Evolutionary conservation across 2,888 invertebrate genomes (phyloP), one percentile per base, ranked within the genome.

Genomic region (Amphipyra tragopoginis): DNA sequence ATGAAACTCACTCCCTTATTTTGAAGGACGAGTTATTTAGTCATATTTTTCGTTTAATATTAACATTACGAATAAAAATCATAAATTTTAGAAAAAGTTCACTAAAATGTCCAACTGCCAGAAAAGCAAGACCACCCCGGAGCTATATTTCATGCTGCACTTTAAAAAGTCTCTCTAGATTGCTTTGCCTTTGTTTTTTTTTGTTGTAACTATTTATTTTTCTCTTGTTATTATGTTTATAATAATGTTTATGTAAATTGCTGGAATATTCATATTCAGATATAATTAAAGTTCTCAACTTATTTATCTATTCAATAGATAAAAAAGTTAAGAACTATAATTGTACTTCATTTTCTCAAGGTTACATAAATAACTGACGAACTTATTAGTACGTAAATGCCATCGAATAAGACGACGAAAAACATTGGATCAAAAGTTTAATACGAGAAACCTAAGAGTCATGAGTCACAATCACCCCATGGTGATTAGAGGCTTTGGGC

Each of bases 81-180:
- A 47, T 53, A 56, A n/a, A 56, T 67, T 48, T 40, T 40, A 5
- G 5, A 57, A 68, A 44, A 55, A 47, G 26, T 55, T 42, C 45
- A 40, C 48, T 36, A 48, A 62, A 43, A 61, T 66, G 59, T 72
- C 65, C 61, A 74, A 71, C 55, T 63, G 55, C 53, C 44, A 65
- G 65, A 62, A 70, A 62, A 66, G 64, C 66, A 78, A 69, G 72
- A 71, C 72, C 65, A 77, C 47, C 80, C 79, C 57, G 68, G 33
- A 71, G 81, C 67, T 62, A 81, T 86, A 80, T 84, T 84, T 84
- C 79, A 84, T 77, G 55, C 70, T 63, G 69, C 68, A 77, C 73
- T 82, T 83, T 81, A 75, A 75, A 79, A 73, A 55, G 75, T 79
- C 74, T 76, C 71, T 44, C 57, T 56, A 56, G 64, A 69, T 69